phyloP scores from a whole-genome alignment of 2,888 invertebrate species.

The Platycheirus rosarum region DNA sequence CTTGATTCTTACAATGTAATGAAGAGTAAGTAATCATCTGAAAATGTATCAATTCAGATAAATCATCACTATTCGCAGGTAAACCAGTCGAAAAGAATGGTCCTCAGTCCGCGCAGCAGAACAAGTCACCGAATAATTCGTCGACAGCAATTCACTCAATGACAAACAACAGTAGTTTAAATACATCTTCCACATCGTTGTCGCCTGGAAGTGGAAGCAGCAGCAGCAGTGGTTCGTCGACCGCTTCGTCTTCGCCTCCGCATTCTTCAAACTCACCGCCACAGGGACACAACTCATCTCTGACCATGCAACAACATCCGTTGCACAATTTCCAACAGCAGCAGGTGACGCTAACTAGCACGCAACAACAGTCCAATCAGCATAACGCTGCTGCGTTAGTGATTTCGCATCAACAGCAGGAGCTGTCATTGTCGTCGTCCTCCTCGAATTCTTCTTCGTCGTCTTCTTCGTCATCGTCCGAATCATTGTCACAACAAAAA shows the following conservation, averaged over 20 bases:
- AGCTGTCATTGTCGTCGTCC: conserved; percentile 79
- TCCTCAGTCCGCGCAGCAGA: conserved; percentile 80
- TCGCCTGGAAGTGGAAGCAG: conserved; percentile 78
- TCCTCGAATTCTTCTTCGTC: conserved; percentile 73
- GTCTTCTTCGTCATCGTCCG: conserved; percentile 75
- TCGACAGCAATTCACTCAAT: conserved; percentile 75
- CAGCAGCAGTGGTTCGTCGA: conserved; percentile 75
- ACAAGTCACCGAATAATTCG: conserved; percentile 80
- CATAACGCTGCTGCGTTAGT: conserved; percentile 76
- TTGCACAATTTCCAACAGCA: conserved; percentile 81
- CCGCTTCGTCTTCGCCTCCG: conserved; percentile 72
- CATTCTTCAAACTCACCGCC: conserved; percentile 73
- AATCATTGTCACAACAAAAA: conserved; percentile 68
- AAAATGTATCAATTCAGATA: conserved; percentile 20
- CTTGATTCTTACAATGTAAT: conserved; percentile 82
- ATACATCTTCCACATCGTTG: conserved; percentile 78
- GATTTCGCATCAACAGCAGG: conserved; percentile 75
- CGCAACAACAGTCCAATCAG: conserved; percentile 75
- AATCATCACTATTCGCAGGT: conserved; percentile 49
- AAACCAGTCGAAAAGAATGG: conserved; percentile 80
- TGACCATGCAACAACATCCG: conserved; percentile 81
- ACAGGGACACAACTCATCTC: conserved; percentile 55
- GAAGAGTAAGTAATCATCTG: conserved; percentile 82
- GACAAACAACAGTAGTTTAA: conserved; percentile 79
- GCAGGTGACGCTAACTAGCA: conserved; percentile 80